Evolutionary conservation across 2,113 vertebrate genomes (phyloP).

Genomic region (Zosterops borbonicus): DNA sequence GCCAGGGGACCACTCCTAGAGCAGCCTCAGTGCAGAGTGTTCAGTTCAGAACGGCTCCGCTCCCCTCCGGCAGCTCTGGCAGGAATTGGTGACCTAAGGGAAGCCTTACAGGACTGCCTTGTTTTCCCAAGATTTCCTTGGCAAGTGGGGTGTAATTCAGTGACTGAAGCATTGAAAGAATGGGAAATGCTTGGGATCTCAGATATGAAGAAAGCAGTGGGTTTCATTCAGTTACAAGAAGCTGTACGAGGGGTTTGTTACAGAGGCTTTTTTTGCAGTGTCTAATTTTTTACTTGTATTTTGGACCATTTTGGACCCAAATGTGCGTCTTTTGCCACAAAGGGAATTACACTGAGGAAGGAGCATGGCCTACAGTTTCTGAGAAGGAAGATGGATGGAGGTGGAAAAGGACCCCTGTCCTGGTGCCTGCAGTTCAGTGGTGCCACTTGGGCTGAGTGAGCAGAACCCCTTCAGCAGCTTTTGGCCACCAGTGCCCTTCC

Average conservation of each 20-base stretch:
- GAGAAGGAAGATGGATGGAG: neutral
- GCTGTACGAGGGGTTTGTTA: neutral
- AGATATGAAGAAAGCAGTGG: neutral
- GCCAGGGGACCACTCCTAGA: neutral
- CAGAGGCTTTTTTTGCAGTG: neutral
- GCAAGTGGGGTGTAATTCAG: neutral
- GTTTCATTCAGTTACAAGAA: neutral
- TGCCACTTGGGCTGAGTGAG: neutral
- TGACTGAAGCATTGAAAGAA: neutral
- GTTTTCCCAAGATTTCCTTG: conserved; percentile 8
- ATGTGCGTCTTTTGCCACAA: neutral
- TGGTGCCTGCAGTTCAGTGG: neutral
- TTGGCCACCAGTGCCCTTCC: neutral
- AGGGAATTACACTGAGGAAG: neutral
- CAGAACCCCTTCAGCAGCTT: neutral
- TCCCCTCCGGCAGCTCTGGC: neutral
- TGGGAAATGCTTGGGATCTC: neutral
- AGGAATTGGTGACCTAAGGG: neutral
- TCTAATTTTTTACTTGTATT: neutral
- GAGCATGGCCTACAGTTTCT: neutral
- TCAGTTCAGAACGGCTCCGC: neutral
- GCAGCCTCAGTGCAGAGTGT: neutral
- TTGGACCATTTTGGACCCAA: neutral
- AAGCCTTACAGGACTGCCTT: neutral
- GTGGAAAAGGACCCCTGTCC: neutral